Conservation (phyloP, 2,113 vertebrate genomes). For the Sebastes fasciatus region DNA sequence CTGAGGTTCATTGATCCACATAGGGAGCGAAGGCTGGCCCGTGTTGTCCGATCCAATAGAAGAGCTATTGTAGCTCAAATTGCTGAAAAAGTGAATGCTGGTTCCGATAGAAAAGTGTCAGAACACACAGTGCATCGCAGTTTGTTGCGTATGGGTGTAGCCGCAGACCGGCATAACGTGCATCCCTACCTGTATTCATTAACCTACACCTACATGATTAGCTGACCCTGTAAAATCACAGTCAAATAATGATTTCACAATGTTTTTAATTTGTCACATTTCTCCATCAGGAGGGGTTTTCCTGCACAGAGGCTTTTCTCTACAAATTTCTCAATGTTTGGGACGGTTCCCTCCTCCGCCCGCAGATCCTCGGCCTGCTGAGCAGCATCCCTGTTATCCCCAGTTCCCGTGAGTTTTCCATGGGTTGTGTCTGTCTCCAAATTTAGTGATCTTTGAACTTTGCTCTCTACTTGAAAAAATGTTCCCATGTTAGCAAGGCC, state of each 20-base stretch:
- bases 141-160: too few species aligned
- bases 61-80: too few species aligned
- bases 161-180: too few species aligned
- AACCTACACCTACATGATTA: background rate
- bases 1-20: too few species aligned
- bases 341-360: conserved; percentile 87
- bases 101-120: too few species aligned
- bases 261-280: conserved; percentile 21
- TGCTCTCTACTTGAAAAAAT: background rate
- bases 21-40: too few species aligned
- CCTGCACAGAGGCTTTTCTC: conserved; percentile 90
- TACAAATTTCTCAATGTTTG: conserved; percentile 91
- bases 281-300: conserved; percentile 89
- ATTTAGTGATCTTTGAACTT: background rate
- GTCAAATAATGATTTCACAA: background rate
- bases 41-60: too few species aligned
- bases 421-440: background rate
- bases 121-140: too few species aligned
- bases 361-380: conserved; percentile 89
- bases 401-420: conserved; percentile 85
- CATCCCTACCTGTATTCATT: background rate
- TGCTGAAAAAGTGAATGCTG: too few species aligned
- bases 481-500: background rate
- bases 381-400: conserved; percentile 89
- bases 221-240: conserved; percentile 1